phyloP scores from a whole-genome alignment of 1,140 invertebrate genomes.

The Pseudomyrmex gracilis region DNA sequence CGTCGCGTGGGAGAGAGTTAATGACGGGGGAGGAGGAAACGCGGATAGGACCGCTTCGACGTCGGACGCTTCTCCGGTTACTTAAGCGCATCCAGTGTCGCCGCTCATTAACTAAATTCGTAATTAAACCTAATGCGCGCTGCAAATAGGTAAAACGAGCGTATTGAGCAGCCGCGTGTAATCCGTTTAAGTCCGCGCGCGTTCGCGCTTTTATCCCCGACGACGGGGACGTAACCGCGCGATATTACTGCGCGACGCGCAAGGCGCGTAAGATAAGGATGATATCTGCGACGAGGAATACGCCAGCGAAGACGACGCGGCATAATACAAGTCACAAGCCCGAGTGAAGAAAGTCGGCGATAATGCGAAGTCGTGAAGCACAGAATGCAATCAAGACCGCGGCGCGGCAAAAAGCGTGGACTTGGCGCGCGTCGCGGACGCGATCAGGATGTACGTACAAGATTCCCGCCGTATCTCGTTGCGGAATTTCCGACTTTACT shows the following conservation, averaged over 20 bases:
- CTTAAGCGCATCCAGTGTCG: conserved; percentile 54
- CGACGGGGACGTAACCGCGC: conserved; percentile 8
- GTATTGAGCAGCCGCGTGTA: conserved; percentile 5
- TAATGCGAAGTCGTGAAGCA: conserved; percentile 38
- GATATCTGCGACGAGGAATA: neutral
- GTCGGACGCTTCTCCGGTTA: conserved; percentile 32
- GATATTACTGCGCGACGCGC: conserved; percentile 30
- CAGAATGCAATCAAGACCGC: conserved; percentile 51
- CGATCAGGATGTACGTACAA: neutral
- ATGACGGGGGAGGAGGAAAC: neutral
- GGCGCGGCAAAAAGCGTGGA: conserved; percentile 12
- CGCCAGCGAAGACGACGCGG: neutral
- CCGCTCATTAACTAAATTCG: conserved; percentile 68
- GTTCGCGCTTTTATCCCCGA: neutral
- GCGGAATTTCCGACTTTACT: conserved; percentile 37
- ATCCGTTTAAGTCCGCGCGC: conserved; percentile 5
- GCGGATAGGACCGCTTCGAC: conserved; percentile 10
- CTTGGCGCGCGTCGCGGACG: conserved; percentile 28
- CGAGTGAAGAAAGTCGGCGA: neutral
- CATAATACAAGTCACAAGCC: neutral
- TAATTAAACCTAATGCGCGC: conserved; percentile 46
- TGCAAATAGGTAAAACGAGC: conserved; percentile 30
- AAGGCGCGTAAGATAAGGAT: conserved; percentile 27
- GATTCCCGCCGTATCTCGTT: conserved; percentile 2
- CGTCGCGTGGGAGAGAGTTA: conserved; percentile 35